Percentiles rank a stretch among this genome's conserved stretches.
phyloP scores from a whole-genome alignment of 2,888 invertebrate species.

The Timema cristinae region DNA sequence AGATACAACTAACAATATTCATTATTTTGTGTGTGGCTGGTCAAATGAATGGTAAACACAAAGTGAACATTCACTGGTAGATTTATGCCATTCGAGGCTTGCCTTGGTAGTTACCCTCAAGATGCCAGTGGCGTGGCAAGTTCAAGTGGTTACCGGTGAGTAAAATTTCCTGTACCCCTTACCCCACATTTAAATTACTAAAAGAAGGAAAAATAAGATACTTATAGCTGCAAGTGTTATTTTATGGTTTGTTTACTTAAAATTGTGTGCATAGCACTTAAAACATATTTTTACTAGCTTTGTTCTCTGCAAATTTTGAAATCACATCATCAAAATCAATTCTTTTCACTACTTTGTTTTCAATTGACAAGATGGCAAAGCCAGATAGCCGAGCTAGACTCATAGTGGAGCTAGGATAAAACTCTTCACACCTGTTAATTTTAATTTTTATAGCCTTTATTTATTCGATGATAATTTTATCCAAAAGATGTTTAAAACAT shows the following conservation, averaged over 20 bases:
- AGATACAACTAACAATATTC: no score
- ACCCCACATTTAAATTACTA: neutral
- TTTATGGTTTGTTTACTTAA: slow-evolving; percentile 27
- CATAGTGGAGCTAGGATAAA: neutral
- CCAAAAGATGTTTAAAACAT: no score
- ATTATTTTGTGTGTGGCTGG: no score
- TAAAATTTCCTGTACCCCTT: neutral
- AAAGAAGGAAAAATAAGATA: neutral
- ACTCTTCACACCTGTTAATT: no score
- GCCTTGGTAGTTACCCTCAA: no score
- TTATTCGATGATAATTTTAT: no score
- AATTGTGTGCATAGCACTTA: neutral
- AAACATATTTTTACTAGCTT: slow-evolving; percentile 20
- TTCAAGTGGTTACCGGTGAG: neutral
- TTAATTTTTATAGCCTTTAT: no score
- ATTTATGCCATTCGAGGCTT: no score
- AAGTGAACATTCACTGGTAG: no score
- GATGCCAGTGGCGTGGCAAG: no score
- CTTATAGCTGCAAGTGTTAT: slow-evolving; percentile 22
- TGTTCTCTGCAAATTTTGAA: neutral
- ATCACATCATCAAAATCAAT: neutral
- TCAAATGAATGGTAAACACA: no score
- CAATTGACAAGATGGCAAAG: no score
- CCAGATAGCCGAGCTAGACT: neutral
- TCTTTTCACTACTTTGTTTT: neutral